Base-by-base conservation (phyloP, 2,797 vertebrate species). In the Rhynchotus rufescens region DNA sequence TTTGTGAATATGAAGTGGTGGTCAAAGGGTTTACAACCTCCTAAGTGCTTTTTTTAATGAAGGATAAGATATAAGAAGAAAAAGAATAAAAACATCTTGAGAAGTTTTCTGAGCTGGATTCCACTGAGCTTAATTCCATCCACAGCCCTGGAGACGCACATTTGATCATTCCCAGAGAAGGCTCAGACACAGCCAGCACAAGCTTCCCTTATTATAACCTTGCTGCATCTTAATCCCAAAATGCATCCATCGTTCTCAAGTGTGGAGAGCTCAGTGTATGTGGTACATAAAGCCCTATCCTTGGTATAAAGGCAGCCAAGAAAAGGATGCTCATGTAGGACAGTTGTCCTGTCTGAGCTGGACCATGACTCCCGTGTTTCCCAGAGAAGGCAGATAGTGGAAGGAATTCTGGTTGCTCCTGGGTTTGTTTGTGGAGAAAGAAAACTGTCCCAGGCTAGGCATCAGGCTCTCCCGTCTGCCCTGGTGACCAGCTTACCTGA, bases 401-500 rank as follows among this genome's bases (percentile, higher is more conserved):
- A 4, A 87, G 25, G n/a, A 36, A 15, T 86, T 90, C 0, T 57
- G 19, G 40, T 34, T 0, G 0, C 16, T 36, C 36, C 59, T 74
- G 52, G 23, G 11, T 66, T n/a, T 49, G 36, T 51, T 56, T 49
- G 26, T 2, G 3, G 36, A 54, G 28, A 61, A 23, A 65, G 16
- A 65, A 89, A 89, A 16, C 17, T 45, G 36, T 16, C 38, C 20
- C 2, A 8, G 28, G 28, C 25, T 59, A 1, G 0, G 13, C 0
- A 0, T 15, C n/a, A 38, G 80, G 52, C 54, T 8, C 40, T 84
- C 40, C 75, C 67, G 32, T 76, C 36, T 26, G 17, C 8, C 54
- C 36, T 62, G 75, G 72, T 3, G 68, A 60, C 25, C 32, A 65
- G 82, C 98, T 95, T 96, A 98, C 99, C 99, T 99, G 96, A 99